Percentiles rank a stretch among this genome's conserved stretches.
phyloP scores from a whole-genome alignment of 1,140 invertebrate genomes.

The Hylaeus volcanicus region DNA sequence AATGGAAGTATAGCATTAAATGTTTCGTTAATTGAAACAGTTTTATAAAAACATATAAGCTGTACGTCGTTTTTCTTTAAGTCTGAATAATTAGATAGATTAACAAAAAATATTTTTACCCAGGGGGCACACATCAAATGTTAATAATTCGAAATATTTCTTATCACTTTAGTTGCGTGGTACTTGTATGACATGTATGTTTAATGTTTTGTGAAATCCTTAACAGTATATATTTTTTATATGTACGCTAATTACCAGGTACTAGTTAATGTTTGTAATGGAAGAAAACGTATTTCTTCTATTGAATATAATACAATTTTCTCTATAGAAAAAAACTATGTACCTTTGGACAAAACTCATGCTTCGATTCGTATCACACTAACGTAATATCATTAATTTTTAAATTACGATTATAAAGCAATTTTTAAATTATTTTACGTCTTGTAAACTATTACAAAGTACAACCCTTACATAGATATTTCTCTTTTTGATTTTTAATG shows the following conservation, averaged over 20 bases:
- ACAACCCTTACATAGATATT: neutral
- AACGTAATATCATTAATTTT: conserved; percentile 2
- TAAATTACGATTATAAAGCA: conserved; percentile 19
- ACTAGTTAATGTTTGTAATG: conserved; percentile 40
- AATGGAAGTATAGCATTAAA: neutral
- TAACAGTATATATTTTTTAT: conserved; percentile 23
- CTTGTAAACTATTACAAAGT: neutral
- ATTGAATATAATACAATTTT: conserved; percentile 14
- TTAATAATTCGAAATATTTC: conserved; percentile 19
- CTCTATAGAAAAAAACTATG: neutral
- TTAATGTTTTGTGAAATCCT: conserved; percentile 8
- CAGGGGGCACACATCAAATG: conserved; percentile 15
- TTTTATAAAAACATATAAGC: neutral
- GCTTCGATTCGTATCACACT: neutral
- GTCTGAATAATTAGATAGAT: neutral
- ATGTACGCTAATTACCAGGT: conserved; percentile 38
- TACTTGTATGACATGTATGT: conserved; percentile 27
- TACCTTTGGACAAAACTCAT: conserved; percentile 30
- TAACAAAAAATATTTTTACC: neutral
- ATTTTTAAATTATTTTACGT: conserved; percentile 10
- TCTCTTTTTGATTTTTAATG: conserved; percentile 24
- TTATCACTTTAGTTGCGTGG: conserved; percentile 19
- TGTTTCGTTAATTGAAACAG: conserved; percentile 11
- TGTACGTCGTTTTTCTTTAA: neutral
- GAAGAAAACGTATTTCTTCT: conserved; percentile 6